Evolutionary conservation across 2,888 invertebrate genomes (phyloP).

Genomic region (Theretra japonica): DNA sequence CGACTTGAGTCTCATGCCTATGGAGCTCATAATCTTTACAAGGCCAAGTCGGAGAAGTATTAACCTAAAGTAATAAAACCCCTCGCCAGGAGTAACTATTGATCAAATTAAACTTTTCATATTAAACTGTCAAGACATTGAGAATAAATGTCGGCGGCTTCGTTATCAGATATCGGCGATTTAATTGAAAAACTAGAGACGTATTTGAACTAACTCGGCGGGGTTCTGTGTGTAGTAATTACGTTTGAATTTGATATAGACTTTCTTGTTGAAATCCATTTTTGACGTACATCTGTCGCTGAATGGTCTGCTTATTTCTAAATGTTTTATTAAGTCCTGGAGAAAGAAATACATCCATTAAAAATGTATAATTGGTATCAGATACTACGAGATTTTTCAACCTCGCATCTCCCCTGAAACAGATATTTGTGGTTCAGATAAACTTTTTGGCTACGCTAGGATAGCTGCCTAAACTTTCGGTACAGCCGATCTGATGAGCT

Average conservation of each 20-base stretch:
- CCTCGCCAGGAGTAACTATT: not conserved
- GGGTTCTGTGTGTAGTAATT: not conserved
- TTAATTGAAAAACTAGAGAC: conserved; percentile 17
- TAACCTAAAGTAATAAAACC: not conserved
- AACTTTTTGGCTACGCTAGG: too few relatives aligned
- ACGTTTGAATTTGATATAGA: not conserved
- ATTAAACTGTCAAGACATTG: not conserved
- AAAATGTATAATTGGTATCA: too few relatives aligned
- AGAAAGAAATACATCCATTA: too few relatives aligned
- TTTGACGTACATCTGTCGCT: too few relatives aligned
- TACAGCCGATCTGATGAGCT: too few relatives aligned
- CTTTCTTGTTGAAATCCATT: not conserved
- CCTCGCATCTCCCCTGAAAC: too few relatives aligned
- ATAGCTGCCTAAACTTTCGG: too few relatives aligned
- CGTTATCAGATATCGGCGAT: conserved; percentile 18
- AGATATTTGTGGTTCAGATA: too few relatives aligned
- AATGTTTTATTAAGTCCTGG: too few relatives aligned
- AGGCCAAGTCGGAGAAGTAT: not conserved
- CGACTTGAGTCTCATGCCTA: not conserved
- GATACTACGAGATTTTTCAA: too few relatives aligned
- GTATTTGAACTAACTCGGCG: not conserved
- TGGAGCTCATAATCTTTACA: not conserved
- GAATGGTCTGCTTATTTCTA: too few relatives aligned
- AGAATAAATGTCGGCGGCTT: not conserved
- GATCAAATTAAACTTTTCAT: conserved; percentile 17